Evolutionary conservation across 2,888 invertebrate species (phyloP), one percentile per base, ranked within the genome.

Genomic region (Macrophya annulata): DNA sequence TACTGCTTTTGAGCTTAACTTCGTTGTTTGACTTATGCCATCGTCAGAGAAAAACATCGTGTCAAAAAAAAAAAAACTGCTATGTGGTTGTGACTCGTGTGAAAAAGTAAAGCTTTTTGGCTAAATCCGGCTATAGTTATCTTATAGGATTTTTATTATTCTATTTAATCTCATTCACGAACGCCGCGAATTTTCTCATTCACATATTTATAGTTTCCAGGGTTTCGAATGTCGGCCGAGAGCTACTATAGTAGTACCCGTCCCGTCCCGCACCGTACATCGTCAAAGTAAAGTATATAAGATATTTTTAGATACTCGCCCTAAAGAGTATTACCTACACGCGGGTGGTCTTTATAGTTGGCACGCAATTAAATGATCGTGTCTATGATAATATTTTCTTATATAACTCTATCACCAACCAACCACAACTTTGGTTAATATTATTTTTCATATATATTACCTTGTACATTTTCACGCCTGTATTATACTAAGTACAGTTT

Each of bases 331-430:
- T 1, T 59, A 62, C 6, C 12, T n/a, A 62, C 62, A 31, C 62
- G 62, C 71, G 71, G 71, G 71, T 71, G 71, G 71, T 71, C 71
- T 71, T 71, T 12, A 12, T 62, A 62, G 71, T 71, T 71, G 71
- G 71, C 71, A 71, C 71, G 40, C 40, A n/a, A 71, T 71, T 40
- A 40, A 71, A 71, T 71, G 40, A 71, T 71, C 40, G 12, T 25
- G 17, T 25, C 21, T 62, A 10, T 62, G 6, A 21, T 62, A 62
- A 62, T 25, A 25, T 21, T 62, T 62, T 25, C 21, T 17, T n/a
- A 17, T 71, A 71, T n/a, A 3, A 40, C 25, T 71, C 17, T 37
- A 71, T 71, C 71, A 25, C 40, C 9, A 1, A 31, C 40, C n/a
- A 8, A 9, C 17, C 40, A n/a, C n/a, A 55, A 55, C 6, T n/a